A percentile compares a stretch with the other conserved stretches of the same genome.
Conservation (phyloP, 1,140 invertebrate species). For the Drosophila biarmipes region DNA sequence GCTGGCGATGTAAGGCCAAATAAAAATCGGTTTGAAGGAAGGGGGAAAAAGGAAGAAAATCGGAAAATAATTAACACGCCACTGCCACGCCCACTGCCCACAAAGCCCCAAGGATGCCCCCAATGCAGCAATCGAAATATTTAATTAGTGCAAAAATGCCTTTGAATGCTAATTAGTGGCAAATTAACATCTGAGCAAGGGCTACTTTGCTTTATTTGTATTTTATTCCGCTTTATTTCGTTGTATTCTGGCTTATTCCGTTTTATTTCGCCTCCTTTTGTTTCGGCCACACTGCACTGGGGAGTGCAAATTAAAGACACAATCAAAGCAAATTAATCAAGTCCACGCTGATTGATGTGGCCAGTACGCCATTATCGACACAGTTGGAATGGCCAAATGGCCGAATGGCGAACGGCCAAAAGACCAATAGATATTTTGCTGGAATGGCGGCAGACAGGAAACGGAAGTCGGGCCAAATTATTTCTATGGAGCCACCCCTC, state of each 20-base stretch:
- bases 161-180: slow-evolving; percentile 83
- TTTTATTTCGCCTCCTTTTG: slow-evolving; percentile 15
- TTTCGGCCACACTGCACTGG: slow-evolving; percentile 29
- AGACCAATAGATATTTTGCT: slow-evolving; percentile 15
- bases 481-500: slow-evolving; percentile 47
- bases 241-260: slow-evolving; percentile 4
- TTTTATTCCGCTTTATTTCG: slow-evolving; percentile 31
- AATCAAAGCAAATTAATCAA: slow-evolving; percentile 82
- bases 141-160: slow-evolving; percentile 82
- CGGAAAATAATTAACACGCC: slow-evolving; percentile 68
- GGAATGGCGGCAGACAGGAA: slow-evolving; percentile 1
- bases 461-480: slow-evolving; percentile 40
- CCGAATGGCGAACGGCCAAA: background rate
- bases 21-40: slow-evolving; percentile 38
- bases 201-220: slow-evolving; percentile 16
- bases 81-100: slow-evolving; percentile 16
- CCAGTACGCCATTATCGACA: slow-evolving; percentile 47
- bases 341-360: slow-evolving; percentile 74
- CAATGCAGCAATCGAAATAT: slow-evolving; percentile 73
- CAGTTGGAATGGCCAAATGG: slow-evolving; percentile 1
- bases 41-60: background rate
- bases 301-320: slow-evolving; percentile 77
- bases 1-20: slow-evolving; percentile 60
- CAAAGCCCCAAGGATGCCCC: slow-evolving; percentile 11
- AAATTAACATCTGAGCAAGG: slow-evolving; percentile 73